Conservation (phyloP, 2,113 vertebrate genomes). For the Tiliqua scincoides region DNA sequence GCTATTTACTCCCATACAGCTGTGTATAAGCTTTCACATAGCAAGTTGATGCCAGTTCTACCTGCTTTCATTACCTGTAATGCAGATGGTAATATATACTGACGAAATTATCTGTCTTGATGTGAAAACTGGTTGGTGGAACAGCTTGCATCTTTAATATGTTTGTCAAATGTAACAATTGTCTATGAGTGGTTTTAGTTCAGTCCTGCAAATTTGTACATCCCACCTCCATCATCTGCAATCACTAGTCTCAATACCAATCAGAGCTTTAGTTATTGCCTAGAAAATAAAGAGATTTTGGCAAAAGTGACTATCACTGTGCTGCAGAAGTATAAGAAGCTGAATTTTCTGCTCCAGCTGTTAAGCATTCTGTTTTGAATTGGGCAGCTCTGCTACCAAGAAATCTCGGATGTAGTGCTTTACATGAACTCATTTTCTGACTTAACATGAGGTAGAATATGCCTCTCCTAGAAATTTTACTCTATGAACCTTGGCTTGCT, state of each 20-base stretch:
- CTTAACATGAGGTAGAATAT: not conserved
- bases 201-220: not conserved
- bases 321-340: not conserved
- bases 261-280: not conserved
- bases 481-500: too few relatives aligned
- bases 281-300: not conserved
- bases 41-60: constrained; percentile 3
- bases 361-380: not conserved
- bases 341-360: not conserved
- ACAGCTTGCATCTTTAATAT: not conserved
- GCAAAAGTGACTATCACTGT: not conserved
- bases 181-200: not conserved
- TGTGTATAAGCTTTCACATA: not conserved
- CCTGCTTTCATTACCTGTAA: not conserved
- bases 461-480: too few relatives aligned
- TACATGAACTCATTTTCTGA: not conserved
- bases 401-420: not conserved
- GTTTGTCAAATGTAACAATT: not conserved
- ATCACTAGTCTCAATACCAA: not conserved
- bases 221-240: not conserved
- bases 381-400: not conserved
- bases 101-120: constrained; percentile 19
- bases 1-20: not conserved
- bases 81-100: not conserved
- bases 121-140: fast-evolving